Evolutionary conservation across 1,140 invertebrate species (phyloP).

Genomic region (Lordiphosa clarofinis): DNA sequence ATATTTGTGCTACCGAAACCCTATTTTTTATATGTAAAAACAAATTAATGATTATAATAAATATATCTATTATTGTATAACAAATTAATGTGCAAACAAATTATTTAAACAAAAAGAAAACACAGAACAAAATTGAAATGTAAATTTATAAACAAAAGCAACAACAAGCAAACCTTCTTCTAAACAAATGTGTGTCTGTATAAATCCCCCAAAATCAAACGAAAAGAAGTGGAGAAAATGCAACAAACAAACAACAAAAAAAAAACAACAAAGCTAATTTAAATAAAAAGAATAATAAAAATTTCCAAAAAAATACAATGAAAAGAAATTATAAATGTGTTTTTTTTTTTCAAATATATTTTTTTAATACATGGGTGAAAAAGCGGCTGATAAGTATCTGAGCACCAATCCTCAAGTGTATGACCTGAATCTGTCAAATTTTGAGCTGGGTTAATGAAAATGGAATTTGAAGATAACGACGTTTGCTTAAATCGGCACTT

Average conservation of each 20-base stretch:
- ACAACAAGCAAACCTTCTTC: slow-evolving; percentile 4
- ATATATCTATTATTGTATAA: slow-evolving; percentile 43
- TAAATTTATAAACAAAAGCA: slow-evolving; percentile 30
- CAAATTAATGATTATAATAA: slow-evolving; percentile 45
- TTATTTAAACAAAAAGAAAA: slow-evolving; percentile 39
- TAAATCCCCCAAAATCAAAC: slow-evolving; percentile 21
- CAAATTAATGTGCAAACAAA: slow-evolving; percentile 36
- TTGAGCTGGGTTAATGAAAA: too few relatives aligned
- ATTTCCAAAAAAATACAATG: slow-evolving; percentile 43
- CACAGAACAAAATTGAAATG: slow-evolving; percentile 35
- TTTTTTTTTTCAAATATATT: slow-evolving; percentile 1
- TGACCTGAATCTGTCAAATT: too few relatives aligned
- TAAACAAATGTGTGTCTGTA: too few relatives aligned
- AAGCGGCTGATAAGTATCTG: too few relatives aligned
- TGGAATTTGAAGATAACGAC: too few relatives aligned
- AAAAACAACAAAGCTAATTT: slow-evolving; percentile 28
- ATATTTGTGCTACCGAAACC: slow-evolving; percentile 43
- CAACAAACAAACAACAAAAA: slow-evolving; percentile 27
- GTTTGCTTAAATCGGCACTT: too few relatives aligned
- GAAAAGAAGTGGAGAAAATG: slow-evolving; percentile 16
- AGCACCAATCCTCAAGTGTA: too few relatives aligned
- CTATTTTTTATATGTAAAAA: slow-evolving; percentile 34
- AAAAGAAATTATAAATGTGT: neutral
- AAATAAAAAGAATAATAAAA: slow-evolving; percentile 55
- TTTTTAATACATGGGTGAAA: too few relatives aligned